Percentiles rank a stretch among this genome's conserved stretches.
Conservation (phyloP, 2,113 vertebrate genomes). For the Phyllostomus hastatus region DNA sequence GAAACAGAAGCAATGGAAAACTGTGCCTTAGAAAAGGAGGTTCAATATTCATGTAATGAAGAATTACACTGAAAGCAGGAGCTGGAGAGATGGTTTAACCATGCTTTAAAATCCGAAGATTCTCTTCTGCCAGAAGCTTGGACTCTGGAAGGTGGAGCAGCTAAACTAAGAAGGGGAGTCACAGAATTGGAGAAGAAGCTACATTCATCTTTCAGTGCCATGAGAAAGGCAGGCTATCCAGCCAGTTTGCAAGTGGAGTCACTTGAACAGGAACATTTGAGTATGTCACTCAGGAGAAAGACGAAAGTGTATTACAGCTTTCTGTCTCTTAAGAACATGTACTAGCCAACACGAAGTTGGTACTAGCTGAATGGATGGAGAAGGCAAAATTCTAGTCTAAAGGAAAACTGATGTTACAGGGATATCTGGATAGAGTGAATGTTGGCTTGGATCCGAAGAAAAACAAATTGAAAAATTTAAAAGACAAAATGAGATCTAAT, state of each 20-base stretch:
- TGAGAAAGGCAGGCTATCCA: slow-evolving; percentile 90
- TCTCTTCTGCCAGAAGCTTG: slow-evolving; percentile 86
- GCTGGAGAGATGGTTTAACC: slow-evolving; percentile 84
- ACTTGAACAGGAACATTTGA: slow-evolving; percentile 90
- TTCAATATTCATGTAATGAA: slow-evolving; percentile 86
- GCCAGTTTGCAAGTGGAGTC: slow-evolving; percentile 91
- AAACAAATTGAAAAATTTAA: not conserved
- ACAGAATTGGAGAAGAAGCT: slow-evolving; percentile 84
- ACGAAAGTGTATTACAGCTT: slow-evolving; percentile 83
- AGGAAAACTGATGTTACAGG: slow-evolving; percentile 84
- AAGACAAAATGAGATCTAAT: not conserved
- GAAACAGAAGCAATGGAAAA: slow-evolving; percentile 97
- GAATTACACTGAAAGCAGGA: slow-evolving; percentile 88
- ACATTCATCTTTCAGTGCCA: slow-evolving; percentile 84
- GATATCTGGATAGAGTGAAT: slow-evolving; percentile 87
- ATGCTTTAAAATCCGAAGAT: slow-evolving; percentile 90
- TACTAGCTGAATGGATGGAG: slow-evolving; percentile 88
- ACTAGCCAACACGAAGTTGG: slow-evolving; percentile 94
- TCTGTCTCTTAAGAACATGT: slow-evolving; percentile 86
- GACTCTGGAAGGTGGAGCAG: slow-evolving; percentile 86
- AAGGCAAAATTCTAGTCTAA: slow-evolving; percentile 79
- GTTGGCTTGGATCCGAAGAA: not conserved
- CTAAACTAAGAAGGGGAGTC: slow-evolving; percentile 86
- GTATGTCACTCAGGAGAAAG: slow-evolving; percentile 84
- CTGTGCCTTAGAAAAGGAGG: slow-evolving; percentile 81